These are phyloP conservation scores for Semicossyphus pulcher DNA, from an alignment of 2,113 vertebrate genomes.

Conservation along the genomic window DNA sequence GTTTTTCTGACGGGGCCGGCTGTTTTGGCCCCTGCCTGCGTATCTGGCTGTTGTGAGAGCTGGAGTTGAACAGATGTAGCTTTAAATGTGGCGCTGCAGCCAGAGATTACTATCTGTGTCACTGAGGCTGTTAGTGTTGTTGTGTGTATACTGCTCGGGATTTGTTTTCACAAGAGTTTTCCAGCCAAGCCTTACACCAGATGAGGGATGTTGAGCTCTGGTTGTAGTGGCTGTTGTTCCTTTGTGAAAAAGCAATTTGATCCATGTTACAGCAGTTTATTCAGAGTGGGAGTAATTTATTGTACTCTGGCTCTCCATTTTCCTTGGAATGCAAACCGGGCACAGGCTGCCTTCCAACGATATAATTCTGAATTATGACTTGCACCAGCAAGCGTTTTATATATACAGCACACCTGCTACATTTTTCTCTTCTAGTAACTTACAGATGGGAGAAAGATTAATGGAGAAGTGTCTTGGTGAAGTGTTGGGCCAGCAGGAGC, in stretches of 20 bases:
- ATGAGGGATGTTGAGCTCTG: slow-evolving; percentile 47
- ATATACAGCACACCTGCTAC: slow-evolving; percentile 10
- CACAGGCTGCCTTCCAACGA: slow-evolving; percentile 45
- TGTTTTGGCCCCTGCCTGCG: slow-evolving; percentile 36
- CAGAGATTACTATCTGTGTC: slow-evolving; percentile 64
- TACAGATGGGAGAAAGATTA: slow-evolving; percentile 15
- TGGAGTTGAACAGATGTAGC: slow-evolving; percentile 70
- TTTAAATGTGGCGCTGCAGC: slow-evolving; percentile 59
- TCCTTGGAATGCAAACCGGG: slow-evolving; percentile 62
- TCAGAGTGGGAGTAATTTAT: slow-evolving; percentile 65
- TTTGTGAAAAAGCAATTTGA: slow-evolving; percentile 68
- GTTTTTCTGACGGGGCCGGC: slow-evolving; percentile 3
- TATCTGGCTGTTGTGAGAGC: slow-evolving; percentile 58
- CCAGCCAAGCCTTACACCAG: slow-evolving; percentile 44
- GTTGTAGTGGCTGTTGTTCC: slow-evolving; percentile 40
- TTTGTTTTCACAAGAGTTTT: slow-evolving; percentile 63
- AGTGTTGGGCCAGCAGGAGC: not conserved
- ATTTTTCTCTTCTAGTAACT: slow-evolving; percentile 11
- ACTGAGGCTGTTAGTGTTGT: slow-evolving; percentile 43
- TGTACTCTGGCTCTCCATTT: slow-evolving; percentile 62
- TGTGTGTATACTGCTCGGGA: slow-evolving; percentile 35
- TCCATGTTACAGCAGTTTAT: slow-evolving; percentile 66
- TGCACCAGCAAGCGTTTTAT: slow-evolving; percentile 32
- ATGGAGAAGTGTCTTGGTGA: slow-evolving; percentile 1
- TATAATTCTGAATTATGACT: slow-evolving; percentile 65